Evolutionary conservation across 2,797 vertebrate genomes (phyloP).

Genomic region (Triplophysa bombifrons): DNA sequence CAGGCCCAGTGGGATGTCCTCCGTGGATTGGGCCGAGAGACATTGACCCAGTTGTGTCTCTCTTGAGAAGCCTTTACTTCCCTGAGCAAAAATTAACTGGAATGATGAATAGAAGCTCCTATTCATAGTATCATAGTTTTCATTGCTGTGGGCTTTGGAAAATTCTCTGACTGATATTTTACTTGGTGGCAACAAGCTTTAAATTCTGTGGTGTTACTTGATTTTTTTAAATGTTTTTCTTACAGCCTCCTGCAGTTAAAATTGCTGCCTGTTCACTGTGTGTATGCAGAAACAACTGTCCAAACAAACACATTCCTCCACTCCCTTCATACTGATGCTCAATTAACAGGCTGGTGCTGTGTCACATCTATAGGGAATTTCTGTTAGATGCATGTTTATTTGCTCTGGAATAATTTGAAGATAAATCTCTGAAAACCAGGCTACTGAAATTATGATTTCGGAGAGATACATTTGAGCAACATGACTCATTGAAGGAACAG

Average conservation of each 20-base stretch:
- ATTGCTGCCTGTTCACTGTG: slow-evolving; percentile 13
- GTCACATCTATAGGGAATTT: slow-evolving; percentile 22
- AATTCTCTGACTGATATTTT: background rate
- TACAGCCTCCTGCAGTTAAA: slow-evolving; percentile 17
- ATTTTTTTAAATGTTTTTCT: slow-evolving; percentile 13
- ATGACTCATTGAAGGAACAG: too few species aligned
- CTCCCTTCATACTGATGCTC: slow-evolving; percentile 13
- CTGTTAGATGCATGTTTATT: slow-evolving; percentile 9
- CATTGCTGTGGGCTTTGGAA: background rate
- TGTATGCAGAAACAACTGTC: slow-evolving; percentile 20
- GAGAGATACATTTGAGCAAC: background rate
- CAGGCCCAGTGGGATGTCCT: slow-evolving; percentile 33
- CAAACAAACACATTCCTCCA: slow-evolving; percentile 40
- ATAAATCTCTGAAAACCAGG: background rate
- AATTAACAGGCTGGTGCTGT: slow-evolving; percentile 30
- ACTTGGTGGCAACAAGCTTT: background rate
- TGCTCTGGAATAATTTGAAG: background rate
- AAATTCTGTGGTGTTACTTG: background rate
- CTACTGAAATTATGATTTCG: background rate
- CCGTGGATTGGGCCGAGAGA: background rate
- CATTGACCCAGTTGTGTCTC: slow-evolving; percentile 46
- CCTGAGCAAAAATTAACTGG: slow-evolving; percentile 26
- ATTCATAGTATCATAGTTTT: slow-evolving; percentile 17
- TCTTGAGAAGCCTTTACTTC: slow-evolving; percentile 4
- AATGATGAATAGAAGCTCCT: slow-evolving; percentile 29